Base-by-base conservation (phyloP, 2,797 vertebrate species). In the Lagodon rhomboides region DNA sequence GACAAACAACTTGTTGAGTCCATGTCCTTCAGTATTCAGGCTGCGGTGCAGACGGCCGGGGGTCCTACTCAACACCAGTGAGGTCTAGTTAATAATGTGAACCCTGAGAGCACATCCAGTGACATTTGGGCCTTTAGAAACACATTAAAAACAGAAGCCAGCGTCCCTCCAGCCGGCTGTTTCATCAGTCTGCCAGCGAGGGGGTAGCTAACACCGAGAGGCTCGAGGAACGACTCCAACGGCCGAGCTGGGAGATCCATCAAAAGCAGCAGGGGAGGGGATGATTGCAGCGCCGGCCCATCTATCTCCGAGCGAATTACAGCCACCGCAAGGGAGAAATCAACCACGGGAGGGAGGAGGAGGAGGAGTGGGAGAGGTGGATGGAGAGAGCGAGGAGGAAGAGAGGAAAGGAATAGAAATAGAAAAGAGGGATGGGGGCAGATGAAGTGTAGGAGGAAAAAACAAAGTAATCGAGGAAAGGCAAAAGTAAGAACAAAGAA, bases 231-330 rank as follows among this genome's bases (percentile, higher is more conserved):
- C 1, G 59, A 84, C 67, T 83, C 75, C 47, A n/a, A 60, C 20
- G 5, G 70, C 63, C 7, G 53, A 85, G 83, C 58, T 12, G 12
- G 64, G 69, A 80, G 77, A 90, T 84, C 86, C 84, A 88, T 89
- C 85, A 84, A 15, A 62, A 38, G 17, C 79, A 66, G 73, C 25
- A 3, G 77, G 77, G 58, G n/a, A 61, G 71, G 61, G 61, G 55
- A 16, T 54, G 81, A 88, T 70, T 88, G 79, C 79, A 47, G 80
- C 25, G 12, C 38, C 2, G 6, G 6, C 9, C 18, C 86, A 92
- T 91, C 85, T 79, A 63, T 90, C 87, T 84, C 68, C 15, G 53
- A 68, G 72, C 50, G 73, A 88, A 89, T 88, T 84, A 91, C 87
- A 88, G 77, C 84, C 77, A 76, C 75, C 5, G 12, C 25, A 0